Percentiles rank a stretch among this genome's conserved stretches.
These are phyloP conservation scores for Spinus olivaceus DNA, from an alignment of 2,797 vertebrate species.

Conservation along the genomic window DNA sequence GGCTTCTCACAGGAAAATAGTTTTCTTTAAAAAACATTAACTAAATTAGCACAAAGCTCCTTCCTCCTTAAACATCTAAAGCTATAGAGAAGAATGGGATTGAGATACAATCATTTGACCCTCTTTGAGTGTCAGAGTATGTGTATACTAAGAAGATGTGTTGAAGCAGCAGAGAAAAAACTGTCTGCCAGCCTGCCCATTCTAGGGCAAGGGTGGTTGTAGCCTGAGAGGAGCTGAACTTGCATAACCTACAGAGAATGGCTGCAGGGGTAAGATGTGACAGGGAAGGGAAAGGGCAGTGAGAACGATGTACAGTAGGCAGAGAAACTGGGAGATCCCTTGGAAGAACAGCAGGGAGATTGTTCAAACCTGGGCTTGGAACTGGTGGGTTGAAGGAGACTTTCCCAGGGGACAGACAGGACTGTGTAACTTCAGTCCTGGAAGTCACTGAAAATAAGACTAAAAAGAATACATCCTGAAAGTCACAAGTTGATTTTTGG, in stretches of 20 bases:
- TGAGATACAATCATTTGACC: background rate
- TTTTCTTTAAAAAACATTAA: background rate
- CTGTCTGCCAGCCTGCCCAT: background rate
- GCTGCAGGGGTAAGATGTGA: background rate
- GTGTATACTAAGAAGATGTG: background rate
- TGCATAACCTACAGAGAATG: background rate
- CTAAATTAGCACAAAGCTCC: background rate
- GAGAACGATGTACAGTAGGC: background rate
- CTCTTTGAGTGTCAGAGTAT: background rate
- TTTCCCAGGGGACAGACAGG: background rate
- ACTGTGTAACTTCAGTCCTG: background rate
- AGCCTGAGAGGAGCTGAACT: background rate
- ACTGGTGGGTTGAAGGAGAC: background rate
- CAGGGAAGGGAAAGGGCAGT: background rate
- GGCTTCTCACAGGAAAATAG: background rate
- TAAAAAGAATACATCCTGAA: background rate
- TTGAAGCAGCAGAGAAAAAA: background rate
- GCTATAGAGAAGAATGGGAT: background rate
- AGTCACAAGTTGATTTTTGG: background rate
- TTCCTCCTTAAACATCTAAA: background rate
- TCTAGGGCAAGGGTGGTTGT: background rate
- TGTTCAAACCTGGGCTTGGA: rapidly evolving
- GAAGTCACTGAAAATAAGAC: background rate
- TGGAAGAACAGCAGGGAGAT: background rate
- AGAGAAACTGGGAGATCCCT: background rate